Evolutionary conservation across 2,113 vertebrate genomes (phyloP).

Genomic region (Pterophyllum scalare): DNA sequence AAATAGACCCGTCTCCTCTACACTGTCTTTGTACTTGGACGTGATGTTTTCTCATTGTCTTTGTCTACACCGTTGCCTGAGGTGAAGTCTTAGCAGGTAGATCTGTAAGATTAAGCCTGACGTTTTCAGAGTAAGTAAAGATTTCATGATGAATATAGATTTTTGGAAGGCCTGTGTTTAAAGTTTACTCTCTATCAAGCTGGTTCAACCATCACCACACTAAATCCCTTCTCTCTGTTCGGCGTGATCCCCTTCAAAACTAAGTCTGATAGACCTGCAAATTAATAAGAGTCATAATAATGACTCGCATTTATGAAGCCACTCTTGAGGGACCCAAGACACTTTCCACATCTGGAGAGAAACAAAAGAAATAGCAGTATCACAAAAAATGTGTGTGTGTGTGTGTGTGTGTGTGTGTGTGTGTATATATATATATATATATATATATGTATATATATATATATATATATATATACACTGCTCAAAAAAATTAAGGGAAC

Average conservation of each 20-base stretch:
- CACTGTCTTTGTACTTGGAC: not conserved
- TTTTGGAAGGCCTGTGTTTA: slow-evolving; percentile 13
- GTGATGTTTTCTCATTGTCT: slow-evolving; percentile 19
- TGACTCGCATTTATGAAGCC: not conserved
- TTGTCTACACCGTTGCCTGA: slow-evolving; percentile 28
- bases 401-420: no score
- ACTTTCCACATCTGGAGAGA: not conserved
- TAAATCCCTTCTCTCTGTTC: not conserved
- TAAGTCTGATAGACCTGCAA: not conserved
- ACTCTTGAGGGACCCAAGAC: not conserved
- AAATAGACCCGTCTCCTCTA: not conserved
- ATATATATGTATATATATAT: no score
- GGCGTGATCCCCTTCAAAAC: not conserved
- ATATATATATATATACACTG: no score
- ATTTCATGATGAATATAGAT: slow-evolving; percentile 40
- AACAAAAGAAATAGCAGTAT: not conserved
- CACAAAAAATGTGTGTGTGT: not conserved
- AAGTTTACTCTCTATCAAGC: slow-evolving; percentile 9
- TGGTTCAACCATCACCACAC: not conserved
- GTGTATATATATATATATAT: no score
- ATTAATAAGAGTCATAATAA: not conserved
- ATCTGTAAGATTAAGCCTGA: slow-evolving; percentile 48
- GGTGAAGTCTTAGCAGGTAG: slow-evolving; percentile 53
- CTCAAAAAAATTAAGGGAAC: no score
- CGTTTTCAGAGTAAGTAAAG: slow-evolving; percentile 24